Evolutionary conservation across 2,113 vertebrate species (phyloP).

Genomic region (Sialia sialis): DNA sequence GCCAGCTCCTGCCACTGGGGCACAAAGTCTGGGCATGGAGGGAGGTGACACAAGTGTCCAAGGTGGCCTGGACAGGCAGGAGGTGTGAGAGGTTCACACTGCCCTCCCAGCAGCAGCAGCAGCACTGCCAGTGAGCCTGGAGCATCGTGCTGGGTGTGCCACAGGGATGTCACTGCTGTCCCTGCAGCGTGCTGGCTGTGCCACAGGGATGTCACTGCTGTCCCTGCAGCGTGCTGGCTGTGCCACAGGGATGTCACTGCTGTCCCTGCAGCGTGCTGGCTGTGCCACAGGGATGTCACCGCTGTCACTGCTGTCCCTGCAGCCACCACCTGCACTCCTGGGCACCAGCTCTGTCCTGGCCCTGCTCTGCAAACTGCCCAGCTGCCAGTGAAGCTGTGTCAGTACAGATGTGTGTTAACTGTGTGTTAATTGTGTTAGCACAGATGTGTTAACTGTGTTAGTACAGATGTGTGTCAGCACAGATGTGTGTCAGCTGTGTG

Average conservation of each 20-base stretch:
- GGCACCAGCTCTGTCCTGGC: not conserved
- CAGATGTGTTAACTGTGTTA: too few species aligned
- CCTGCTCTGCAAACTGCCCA: not conserved
- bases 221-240: too few species aligned
- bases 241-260: not conserved
- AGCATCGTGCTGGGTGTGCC: too few species aligned
- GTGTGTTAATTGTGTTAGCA: not conserved
- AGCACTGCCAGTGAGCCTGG: too few species aligned
- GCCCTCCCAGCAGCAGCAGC: too few species aligned
- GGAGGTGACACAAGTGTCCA: not conserved
- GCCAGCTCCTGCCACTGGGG: fast-evolving
- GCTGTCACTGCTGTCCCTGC: not conserved
- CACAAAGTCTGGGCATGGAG: not conserved
- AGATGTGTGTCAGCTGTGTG: too few species aligned
- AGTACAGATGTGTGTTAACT: too few species aligned
- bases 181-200: not conserved
- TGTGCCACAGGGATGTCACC: not conserved
- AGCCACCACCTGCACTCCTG: not conserved
- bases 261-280: not conserved
- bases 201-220: too few species aligned
- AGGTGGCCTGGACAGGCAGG: not conserved
- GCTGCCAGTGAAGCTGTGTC: not conserved
- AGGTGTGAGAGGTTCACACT: not conserved
- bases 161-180: too few species aligned
- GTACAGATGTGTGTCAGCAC: too few species aligned